Percentiles rank a stretch among this genome's conserved stretches.
phyloP scores from a whole-genome alignment of 2,797 vertebrate species.

The Hirundo rustica region DNA sequence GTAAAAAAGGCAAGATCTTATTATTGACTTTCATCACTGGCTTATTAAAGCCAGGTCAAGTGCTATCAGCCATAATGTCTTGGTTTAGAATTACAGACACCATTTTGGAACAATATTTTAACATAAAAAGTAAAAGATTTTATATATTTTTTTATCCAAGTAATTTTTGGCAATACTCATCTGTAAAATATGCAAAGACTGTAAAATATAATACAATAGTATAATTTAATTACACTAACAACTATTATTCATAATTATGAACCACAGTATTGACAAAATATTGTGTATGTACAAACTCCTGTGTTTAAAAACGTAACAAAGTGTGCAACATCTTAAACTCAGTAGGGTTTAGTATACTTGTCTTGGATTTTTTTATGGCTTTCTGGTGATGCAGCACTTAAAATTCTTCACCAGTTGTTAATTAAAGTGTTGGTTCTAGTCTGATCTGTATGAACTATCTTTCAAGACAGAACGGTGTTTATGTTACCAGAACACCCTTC shows the following conservation, averaged over 20 bases:
- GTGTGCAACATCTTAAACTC: background rate
- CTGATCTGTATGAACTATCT: slow-evolving; percentile 6
- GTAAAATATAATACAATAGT: background rate
- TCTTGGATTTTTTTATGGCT: background rate
- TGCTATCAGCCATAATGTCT: background rate
- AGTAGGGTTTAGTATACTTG: background rate
- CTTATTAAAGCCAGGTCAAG: background rate
- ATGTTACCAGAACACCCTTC: background rate
- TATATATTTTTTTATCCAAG: background rate
- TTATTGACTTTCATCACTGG: background rate
- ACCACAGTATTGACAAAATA: background rate
- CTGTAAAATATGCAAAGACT: background rate
- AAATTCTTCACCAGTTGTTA: background rate
- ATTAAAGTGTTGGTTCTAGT: background rate
- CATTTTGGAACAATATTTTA: background rate
- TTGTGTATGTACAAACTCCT: background rate
- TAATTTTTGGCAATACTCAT: background rate
- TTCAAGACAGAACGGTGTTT: background rate
- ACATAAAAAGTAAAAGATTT: background rate
- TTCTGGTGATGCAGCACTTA: background rate
- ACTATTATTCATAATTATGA: background rate
- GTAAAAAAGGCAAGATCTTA: background rate
- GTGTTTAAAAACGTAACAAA: background rate
- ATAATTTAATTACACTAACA: background rate
- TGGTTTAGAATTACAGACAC: background rate